Percentiles rank a stretch among this genome's conserved stretches.
Conservation (phyloP, 2,888 invertebrate species). For the Phorcus lineatus region DNA sequence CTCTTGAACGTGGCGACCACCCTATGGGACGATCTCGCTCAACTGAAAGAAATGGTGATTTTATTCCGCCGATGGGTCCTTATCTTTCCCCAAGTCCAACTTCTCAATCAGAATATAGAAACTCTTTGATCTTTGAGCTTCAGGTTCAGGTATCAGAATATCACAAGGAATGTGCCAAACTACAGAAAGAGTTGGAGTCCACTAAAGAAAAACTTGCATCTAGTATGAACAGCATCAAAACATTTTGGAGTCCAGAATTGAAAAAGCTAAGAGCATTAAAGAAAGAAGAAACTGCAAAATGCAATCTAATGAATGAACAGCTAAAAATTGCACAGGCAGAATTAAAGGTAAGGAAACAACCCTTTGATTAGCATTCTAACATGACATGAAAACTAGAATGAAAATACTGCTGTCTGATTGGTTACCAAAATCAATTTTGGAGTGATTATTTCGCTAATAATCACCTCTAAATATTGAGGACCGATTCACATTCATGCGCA, state of each 20-base stretch:
- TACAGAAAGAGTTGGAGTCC: constrained; percentile 77
- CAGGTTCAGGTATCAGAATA: constrained; percentile 92
- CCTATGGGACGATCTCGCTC: constrained; percentile 65
- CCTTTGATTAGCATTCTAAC: too few relatives aligned
- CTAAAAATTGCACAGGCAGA: constrained; percentile 95
- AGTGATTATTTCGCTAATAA: too few relatives aligned
- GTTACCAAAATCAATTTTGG: too few relatives aligned
- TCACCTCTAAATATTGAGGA: too few relatives aligned
- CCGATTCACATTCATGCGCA: too few relatives aligned
- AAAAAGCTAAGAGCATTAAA: constrained; percentile 97
- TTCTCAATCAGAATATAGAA: constrained; percentile 53
- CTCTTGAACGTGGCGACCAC: constrained; percentile 69
- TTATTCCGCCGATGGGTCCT: constrained; percentile 43
- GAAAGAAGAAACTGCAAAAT: constrained; percentile 98
- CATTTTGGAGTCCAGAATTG: constrained; percentile 99
- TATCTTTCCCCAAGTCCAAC: constrained; percentile 36
- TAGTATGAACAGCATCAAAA: constrained; percentile 99
- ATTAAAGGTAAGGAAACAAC: constrained; percentile 86
- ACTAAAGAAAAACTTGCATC: constrained; percentile 98
- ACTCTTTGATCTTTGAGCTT: constrained; percentile 72
- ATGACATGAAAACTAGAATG: too few relatives aligned
- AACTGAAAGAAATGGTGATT: constrained; percentile 62
- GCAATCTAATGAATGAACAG: constrained; percentile 96
- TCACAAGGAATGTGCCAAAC: constrained; percentile 91
- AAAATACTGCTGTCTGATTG: too few relatives aligned